phyloP scores from a whole-genome alignment of 1,140 invertebrate species.

The Cydia strobilella region DNA sequence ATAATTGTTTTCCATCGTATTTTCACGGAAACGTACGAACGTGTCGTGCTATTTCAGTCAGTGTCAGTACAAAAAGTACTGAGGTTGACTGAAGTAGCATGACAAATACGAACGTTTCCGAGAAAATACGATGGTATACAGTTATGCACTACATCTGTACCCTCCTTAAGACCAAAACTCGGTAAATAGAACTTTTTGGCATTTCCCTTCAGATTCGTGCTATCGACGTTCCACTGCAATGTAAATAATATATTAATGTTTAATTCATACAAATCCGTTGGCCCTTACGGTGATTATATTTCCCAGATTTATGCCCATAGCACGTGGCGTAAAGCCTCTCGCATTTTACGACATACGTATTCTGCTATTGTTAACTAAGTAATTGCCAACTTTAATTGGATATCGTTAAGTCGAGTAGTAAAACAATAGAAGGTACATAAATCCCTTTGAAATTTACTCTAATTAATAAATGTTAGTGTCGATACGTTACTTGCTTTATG shows the following conservation, averaged over 20 bases:
- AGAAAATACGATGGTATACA: no score
- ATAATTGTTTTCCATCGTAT: no score
- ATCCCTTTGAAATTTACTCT: slow-evolving; percentile 12
- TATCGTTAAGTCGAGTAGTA: slow-evolving; percentile 7
- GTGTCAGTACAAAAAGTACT: no score
- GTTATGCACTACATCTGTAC: no score
- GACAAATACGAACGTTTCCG: no score
- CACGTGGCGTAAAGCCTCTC: slow-evolving; percentile 11
- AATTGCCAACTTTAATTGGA: slow-evolving; percentile 25
- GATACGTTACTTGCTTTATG: slow-evolving; percentile 24
- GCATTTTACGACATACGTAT: slow-evolving; percentile 16
- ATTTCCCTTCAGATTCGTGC: no score
- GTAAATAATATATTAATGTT: background rate
- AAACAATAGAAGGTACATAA: slow-evolving; percentile 27
- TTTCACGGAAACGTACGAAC: no score
- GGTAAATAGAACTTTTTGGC: no score
- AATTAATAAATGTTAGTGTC: slow-evolving; percentile 2
- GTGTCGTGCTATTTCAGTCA: no score
- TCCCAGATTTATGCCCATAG: background rate
- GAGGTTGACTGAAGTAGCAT: no score
- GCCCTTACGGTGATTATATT: background rate
- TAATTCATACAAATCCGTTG: background rate
- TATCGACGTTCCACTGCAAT: no score
- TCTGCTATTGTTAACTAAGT: slow-evolving; percentile 20
- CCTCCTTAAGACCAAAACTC: no score